Percentiles rank a stretch among this genome's conserved stretches.
Evolutionary conservation across 2,888 invertebrate genomes (phyloP).

Genomic region (Latrodectus hesperus): DNA sequence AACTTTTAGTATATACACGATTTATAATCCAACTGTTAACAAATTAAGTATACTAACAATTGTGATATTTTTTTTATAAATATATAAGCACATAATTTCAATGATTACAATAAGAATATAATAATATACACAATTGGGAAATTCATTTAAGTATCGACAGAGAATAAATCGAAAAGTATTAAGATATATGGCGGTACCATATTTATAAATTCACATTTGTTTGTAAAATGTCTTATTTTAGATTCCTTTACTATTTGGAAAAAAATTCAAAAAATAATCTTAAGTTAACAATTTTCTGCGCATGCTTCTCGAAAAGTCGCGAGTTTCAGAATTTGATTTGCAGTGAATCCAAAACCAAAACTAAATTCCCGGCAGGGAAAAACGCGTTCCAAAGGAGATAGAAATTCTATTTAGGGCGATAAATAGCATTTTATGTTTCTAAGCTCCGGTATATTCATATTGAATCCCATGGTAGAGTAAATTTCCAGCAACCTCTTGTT

Average conservation of each 20-base stretch:
- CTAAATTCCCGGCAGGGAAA: not conserved
- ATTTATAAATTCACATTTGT: not conserved
- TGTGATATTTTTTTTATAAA: too few species aligned
- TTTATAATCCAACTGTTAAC: too few species aligned
- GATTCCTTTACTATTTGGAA: not conserved
- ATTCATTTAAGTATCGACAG: too few species aligned
- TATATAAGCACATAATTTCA: too few species aligned
- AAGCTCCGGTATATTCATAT: not conserved
- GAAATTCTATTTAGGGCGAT: conserved; percentile 10
- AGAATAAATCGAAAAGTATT: not conserved
- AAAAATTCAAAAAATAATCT: not conserved
- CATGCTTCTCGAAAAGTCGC: not conserved
- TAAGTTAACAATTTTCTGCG: not conserved
- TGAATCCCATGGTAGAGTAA: conserved; percentile 3
- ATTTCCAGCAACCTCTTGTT: conserved; percentile 36
- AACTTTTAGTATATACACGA: too few species aligned
- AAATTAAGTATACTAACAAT: too few species aligned
- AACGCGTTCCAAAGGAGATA: not conserved
- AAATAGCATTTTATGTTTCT: not conserved
- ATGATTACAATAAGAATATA: too few species aligned
- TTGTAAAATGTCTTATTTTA: not conserved
- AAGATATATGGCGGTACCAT: not conserved
- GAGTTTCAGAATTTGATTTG: not conserved
- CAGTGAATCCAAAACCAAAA: conserved; percentile 33
- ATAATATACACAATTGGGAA: too few species aligned